Evolutionary conservation across 2,113 vertebrate species (phyloP).

Genomic region (Gopherus flavomarginatus): DNA sequence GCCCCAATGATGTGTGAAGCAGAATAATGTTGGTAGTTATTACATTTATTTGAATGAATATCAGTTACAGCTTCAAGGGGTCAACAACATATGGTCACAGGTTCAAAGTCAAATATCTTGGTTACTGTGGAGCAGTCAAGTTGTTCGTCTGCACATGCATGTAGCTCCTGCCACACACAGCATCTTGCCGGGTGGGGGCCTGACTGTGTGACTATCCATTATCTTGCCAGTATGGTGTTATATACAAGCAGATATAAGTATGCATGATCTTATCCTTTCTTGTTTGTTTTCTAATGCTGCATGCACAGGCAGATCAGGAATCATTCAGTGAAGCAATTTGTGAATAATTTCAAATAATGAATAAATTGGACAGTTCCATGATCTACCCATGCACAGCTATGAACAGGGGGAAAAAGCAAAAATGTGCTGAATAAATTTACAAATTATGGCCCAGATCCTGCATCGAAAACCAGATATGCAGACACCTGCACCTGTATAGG

Average conservation of each 20-base stretch:
- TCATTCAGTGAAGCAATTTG: not conserved
- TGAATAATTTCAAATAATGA: not conserved
- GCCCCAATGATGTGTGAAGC: conserved; percentile 28
- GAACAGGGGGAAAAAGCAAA: not conserved
- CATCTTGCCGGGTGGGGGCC: not conserved
- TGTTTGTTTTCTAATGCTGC: not conserved
- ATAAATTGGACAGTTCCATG: not conserved
- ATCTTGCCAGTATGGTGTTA: not conserved
- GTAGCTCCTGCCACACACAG: not conserved
- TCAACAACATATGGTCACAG: not conserved
- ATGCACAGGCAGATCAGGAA: not conserved
- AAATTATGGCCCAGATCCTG: not conserved
- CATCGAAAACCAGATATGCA: not conserved
- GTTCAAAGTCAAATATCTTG: conserved; percentile 2
- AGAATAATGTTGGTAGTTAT: conserved; percentile 41
- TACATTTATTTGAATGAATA: conserved; percentile 32
- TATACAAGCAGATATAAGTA: not conserved
- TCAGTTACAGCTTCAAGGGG: not conserved
- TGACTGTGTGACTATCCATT: not conserved
- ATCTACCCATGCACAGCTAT: not conserved
- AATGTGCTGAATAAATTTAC: not conserved
- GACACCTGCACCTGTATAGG: not conserved
- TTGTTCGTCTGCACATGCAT: not conserved
- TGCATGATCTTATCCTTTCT: not conserved
- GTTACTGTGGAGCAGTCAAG: not conserved